phyloP scores from a whole-genome alignment of 2,113 vertebrate genomes.

The Leiothrix lutea region DNA sequence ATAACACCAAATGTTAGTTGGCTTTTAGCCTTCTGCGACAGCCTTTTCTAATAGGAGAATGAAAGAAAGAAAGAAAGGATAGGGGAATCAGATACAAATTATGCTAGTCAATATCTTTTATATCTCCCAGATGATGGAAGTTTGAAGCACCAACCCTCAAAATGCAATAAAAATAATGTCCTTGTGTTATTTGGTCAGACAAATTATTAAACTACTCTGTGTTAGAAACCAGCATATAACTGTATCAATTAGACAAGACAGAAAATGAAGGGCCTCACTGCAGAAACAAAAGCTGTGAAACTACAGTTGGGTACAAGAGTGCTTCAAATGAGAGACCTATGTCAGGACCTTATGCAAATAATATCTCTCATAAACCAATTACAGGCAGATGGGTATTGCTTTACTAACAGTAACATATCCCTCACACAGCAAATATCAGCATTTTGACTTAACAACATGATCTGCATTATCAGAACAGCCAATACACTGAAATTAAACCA shows the following conservation, averaged over 20 bases:
- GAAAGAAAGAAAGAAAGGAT: not conserved
- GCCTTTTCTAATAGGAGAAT: not conserved
- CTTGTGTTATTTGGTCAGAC: not conserved
- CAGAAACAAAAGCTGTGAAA: not conserved
- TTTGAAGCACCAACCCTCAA: not conserved
- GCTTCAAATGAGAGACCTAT: not conserved
- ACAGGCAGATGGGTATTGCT: not conserved
- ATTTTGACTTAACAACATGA: not conserved
- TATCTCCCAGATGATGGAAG: not conserved
- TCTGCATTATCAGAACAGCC: not conserved
- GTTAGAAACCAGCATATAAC: not conserved
- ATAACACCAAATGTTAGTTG: not conserved
- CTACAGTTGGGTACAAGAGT: not conserved
- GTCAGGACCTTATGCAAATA: not conserved
- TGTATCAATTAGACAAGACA: not conserved
- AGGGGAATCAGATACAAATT: not conserved
- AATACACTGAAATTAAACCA: not conserved
- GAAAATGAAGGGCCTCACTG: not conserved
- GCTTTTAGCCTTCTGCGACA: not conserved
- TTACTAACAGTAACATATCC: not conserved
- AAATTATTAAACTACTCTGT: not conserved
- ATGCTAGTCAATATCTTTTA: not conserved
- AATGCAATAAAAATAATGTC: not conserved
- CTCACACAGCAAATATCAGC: not conserved
- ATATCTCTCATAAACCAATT: not conserved